Evolutionary conservation across 2,888 invertebrate species (phyloP).

Genomic region (Xanthia togata): DNA sequence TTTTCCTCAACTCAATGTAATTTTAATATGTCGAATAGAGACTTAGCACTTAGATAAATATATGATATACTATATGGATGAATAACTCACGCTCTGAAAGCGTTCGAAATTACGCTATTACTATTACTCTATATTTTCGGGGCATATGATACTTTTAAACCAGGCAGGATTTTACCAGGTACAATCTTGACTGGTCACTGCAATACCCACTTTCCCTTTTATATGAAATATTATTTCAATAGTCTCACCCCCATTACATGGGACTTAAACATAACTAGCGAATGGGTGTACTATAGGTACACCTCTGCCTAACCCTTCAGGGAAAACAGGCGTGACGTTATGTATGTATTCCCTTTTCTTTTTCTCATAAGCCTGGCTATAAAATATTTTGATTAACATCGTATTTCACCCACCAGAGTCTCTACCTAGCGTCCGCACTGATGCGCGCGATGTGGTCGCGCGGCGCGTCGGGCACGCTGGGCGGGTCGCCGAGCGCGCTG

Average conservation of each 20-base stretch:
- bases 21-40: background rate
- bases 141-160: background rate
- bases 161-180: background rate
- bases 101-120: background rate
- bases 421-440: constrained; percentile 96
- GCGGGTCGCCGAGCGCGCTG: constrained; percentile 81
- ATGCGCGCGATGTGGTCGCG: constrained; percentile 98
- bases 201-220: no score
- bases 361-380: background rate
- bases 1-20: background rate
- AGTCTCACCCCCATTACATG: background rate
- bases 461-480: constrained; percentile 77
- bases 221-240: background rate
- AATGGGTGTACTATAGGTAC: background rate
- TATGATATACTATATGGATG: background rate
- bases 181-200: background rate
- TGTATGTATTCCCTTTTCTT: background rate
- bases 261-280: background rate
- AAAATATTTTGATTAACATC: background rate
- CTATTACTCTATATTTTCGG: background rate
- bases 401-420: constrained; percentile 90
- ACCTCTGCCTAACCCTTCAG: background rate
- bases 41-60: background rate
- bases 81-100: background rate
- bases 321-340: background rate